A percentile compares a stretch with the other conserved stretches of the same genome.
Evolutionary conservation across 1,140 invertebrate species (phyloP).

Genomic region (Palaemon carinicauda): DNA sequence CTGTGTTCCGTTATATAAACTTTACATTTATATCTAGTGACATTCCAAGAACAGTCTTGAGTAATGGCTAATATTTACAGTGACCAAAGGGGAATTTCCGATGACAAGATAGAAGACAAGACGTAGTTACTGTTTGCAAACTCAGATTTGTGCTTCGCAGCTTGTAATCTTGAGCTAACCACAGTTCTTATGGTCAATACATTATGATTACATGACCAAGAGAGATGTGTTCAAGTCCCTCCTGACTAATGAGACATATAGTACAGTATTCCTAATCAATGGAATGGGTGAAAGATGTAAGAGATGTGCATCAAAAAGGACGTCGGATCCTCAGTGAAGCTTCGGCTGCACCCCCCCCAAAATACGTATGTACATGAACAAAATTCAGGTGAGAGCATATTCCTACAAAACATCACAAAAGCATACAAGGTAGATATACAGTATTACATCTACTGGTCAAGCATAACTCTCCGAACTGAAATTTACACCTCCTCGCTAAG

Average conservation of each 20-base stretch:
- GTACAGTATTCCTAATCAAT: background rate
- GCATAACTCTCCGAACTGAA: slow-evolving; percentile 10
- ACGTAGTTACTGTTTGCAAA: background rate
- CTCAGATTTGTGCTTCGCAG: background rate
- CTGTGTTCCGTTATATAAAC: slow-evolving; percentile 51
- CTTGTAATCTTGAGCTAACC: too few species aligned
- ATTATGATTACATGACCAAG: too few species aligned
- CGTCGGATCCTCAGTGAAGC: background rate
- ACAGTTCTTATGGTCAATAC: too few species aligned
- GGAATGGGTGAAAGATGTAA: background rate
- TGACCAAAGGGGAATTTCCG: background rate
- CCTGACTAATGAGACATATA: background rate
- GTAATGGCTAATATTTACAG: slow-evolving; percentile 46
- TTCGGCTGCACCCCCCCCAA: background rate
- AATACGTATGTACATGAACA: too few species aligned
- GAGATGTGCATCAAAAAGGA: background rate
- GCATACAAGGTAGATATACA: slow-evolving; percentile 7
- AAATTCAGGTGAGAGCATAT: background rate
- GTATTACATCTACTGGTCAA: slow-evolving; percentile 13
- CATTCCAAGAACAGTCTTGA: slow-evolving; percentile 29
- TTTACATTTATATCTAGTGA: slow-evolving; percentile 34
- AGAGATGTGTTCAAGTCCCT: too few species aligned
- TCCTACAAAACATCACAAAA: slow-evolving; percentile 13
- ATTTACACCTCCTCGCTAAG: too few species aligned
- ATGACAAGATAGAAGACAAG: too few species aligned